Evolutionary conservation across 2,113 vertebrate species (phyloP).

Genomic region (Isurus oxyrinchus): DNA sequence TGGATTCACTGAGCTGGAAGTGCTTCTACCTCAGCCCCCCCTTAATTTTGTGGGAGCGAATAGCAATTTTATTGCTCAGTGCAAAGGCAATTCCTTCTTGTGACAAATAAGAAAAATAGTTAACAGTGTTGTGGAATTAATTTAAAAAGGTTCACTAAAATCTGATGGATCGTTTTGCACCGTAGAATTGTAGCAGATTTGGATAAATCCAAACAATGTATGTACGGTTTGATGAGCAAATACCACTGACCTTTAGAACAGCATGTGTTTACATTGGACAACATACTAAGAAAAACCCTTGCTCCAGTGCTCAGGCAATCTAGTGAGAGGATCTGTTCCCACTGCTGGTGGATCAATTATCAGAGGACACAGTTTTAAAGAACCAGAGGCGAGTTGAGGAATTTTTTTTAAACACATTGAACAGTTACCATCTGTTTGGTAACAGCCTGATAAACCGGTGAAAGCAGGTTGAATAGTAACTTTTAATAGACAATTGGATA

Average conservation of each 20-base stretch:
- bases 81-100: neutral
- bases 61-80: neutral
- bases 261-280: neutral
- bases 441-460: neutral
- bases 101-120: neutral
- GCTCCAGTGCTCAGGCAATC: neutral
- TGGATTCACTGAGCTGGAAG: neutral
- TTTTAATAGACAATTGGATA: neutral
- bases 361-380: neutral
- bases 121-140: neutral
- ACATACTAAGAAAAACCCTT: neutral
- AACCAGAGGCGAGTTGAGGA: too few species aligned
- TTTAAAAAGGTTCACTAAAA: conserved; percentile 17
- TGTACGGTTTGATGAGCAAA: neutral
- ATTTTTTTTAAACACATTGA: neutral
- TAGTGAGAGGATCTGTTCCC: neutral
- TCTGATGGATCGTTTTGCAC: neutral
- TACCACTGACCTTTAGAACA: neutral
- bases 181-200: neutral
- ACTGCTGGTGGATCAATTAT: neutral
- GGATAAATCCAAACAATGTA: neutral
- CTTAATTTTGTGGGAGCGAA: neutral
- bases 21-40: neutral
- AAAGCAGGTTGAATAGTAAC: neutral
- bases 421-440: too few species aligned